Evolutionary conservation across 37 sponge, comb jelly and placozoan genomes (phyloP).

Genomic region (Eunapius fragilis): DNA sequence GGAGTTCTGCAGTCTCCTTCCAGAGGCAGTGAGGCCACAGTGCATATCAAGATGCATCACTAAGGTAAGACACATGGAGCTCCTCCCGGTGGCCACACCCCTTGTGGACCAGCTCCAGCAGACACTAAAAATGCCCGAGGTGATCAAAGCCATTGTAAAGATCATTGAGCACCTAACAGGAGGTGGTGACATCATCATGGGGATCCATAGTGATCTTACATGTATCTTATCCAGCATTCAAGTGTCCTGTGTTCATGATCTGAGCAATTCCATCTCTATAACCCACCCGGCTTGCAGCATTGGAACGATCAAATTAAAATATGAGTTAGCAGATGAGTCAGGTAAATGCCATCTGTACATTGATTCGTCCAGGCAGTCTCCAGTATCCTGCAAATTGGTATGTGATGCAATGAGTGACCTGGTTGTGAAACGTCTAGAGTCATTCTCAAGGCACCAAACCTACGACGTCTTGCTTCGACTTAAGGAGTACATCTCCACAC

Average conservation of each 20-base stretch:
- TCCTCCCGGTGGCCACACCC: not conserved
- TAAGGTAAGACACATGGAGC: not conserved
- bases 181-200: not conserved
- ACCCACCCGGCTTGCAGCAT: not conserved
- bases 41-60: not conserved
- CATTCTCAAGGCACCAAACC: not conserved
- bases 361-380: not conserved
- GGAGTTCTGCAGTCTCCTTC: not conserved
- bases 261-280: not conserved
- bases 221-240: not conserved
- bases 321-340: not conserved
- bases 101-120: not conserved
- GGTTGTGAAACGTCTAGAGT: not conserved
- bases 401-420: not conserved
- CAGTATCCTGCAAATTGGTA: not conserved
- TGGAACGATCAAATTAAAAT: not conserved
- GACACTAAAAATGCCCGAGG: not conserved
- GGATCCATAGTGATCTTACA: not conserved
- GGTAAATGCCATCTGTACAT: not conserved
- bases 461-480: not conserved
- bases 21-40: not conserved
- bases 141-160: not conserved
- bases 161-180: not conserved
- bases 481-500: not conserved
- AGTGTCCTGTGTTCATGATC: not conserved